These are phyloP conservation scores for Leptopilina clavipes DNA, from an alignment of 1,140 invertebrate species.

Conservation along the genomic window DNA sequence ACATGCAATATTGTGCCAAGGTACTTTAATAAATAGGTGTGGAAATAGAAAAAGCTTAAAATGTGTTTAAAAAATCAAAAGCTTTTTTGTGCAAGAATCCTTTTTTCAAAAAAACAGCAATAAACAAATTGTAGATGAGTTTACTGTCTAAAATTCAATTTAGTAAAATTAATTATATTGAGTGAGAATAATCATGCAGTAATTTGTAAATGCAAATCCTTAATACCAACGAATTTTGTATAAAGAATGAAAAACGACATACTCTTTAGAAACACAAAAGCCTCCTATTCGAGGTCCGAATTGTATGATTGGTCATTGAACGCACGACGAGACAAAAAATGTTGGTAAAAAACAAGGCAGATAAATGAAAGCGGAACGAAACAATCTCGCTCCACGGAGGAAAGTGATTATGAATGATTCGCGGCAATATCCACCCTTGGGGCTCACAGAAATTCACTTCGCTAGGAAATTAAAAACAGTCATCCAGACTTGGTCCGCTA, in stretches of 20 bases:
- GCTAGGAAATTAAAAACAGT: conserved; percentile 75
- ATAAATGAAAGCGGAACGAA: not conserved
- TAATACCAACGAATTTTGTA: too few relatives aligned
- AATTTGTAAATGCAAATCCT: too few relatives aligned
- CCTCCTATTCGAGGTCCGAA: not conserved
- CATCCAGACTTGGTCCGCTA: conserved; percentile 69
- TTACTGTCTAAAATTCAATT: too few relatives aligned
- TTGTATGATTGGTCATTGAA: not conserved
- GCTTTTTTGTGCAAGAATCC: too few relatives aligned
- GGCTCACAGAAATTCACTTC: conserved; percentile 72
- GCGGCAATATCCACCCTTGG: conserved; percentile 72
- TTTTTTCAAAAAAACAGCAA: too few relatives aligned
- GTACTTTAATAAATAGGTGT: too few relatives aligned
- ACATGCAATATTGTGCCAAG: too few relatives aligned
- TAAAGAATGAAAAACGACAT: not conserved
- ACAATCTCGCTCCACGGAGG: conserved; percentile 32
- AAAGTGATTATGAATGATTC: conserved; percentile 73
- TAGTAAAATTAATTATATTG: too few relatives aligned
- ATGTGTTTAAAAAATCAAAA: too few relatives aligned
- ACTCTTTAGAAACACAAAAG: not conserved
- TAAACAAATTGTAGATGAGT: too few relatives aligned
- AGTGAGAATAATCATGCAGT: too few relatives aligned
- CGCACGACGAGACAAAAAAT: not conserved
- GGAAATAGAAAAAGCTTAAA: too few relatives aligned
- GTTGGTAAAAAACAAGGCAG: not conserved